phyloP scores from a whole-genome alignment of 2,888 invertebrate genomes.

The Strigamia crassipes region DNA sequence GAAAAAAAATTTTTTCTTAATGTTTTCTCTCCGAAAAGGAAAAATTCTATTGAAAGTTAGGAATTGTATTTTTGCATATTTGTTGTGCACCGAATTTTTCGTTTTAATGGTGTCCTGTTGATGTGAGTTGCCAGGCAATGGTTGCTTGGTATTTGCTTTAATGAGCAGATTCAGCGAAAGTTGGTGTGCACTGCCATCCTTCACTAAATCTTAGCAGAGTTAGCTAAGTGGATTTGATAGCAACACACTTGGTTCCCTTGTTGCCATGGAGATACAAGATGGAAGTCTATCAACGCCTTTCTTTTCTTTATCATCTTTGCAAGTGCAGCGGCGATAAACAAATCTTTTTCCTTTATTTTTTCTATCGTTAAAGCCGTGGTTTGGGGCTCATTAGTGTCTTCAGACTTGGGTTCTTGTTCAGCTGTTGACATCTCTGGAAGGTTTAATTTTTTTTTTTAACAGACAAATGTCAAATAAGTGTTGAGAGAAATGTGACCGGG shows the following conservation, averaged over 20 bases:
- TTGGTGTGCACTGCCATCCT: constrained; percentile 15
- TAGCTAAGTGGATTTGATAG: constrained; percentile 22
- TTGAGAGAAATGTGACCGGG: too few species aligned
- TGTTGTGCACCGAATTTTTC: not conserved
- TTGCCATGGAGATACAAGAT: constrained; percentile 15
- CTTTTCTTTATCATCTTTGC: not conserved
- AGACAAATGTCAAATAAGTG: too few species aligned
- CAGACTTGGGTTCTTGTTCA: not conserved
- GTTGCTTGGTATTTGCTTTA: constrained; percentile 24
- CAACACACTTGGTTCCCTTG: not conserved
- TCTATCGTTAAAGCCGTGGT: not conserved
- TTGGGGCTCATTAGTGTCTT: not conserved
- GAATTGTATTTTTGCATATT: not conserved
- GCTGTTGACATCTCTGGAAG: not conserved
- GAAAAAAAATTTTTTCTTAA: not conserved
- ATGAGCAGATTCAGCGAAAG: constrained; percentile 13
- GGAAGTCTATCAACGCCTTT: constrained; percentile 21
- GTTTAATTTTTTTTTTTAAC: not conserved
- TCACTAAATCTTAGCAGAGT: constrained; percentile 30
- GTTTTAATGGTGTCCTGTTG: constrained; percentile 14
- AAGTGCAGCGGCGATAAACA: not conserved
- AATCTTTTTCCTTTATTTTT: not conserved
- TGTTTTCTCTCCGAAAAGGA: not conserved
- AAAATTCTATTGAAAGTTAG: not conserved
- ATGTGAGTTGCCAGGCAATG: not conserved